Evolutionary conservation across 2,113 vertebrate genomes (phyloP).

Genomic region (human (Homo sapiens)): GRCh38 chr21:30392501-30393000

Average conservation of each 20-base stretch:
- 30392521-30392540: not conserved
- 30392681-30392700: not conserved
- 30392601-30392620: not conserved
- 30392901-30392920: not conserved
- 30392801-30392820: fast-evolving
- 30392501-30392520: not conserved
- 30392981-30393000: not conserved
- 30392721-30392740: not conserved
- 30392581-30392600: not conserved
- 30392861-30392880: not conserved
- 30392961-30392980: not conserved
- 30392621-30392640: not conserved
- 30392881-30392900: not conserved
- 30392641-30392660: not conserved
- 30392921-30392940: not conserved
- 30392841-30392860: fast-evolving
- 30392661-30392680: not conserved
- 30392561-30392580: not conserved
- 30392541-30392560: not conserved
- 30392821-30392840: too few species aligned
- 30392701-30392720: not conserved
- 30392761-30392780: not conserved
- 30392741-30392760: not conserved
- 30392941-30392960: not conserved
- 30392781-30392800: not conserved